Base-by-base conservation (phyloP, 2,797 vertebrate species). In the Tauraco hartlaubi region DNA sequence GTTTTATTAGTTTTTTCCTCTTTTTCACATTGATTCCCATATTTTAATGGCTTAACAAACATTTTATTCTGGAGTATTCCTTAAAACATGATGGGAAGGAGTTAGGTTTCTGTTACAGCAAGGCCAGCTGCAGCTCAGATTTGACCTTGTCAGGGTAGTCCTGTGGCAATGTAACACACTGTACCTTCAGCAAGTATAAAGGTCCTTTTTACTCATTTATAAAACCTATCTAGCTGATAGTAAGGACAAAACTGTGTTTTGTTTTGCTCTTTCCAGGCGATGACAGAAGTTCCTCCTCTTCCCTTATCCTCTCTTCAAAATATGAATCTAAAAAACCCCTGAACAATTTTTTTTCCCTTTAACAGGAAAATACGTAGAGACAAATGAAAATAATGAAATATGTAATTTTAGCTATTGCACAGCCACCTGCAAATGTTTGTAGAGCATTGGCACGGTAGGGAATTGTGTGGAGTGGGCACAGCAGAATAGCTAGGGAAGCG, bases 241-340 rank as follows among this genome's bases (percentile, higher is more conserved):
- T 25, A 72, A 68, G 46, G 55, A 44, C 37, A 58, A 88, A 84
- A 54, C 16, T 16, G 2, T 63, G 31, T 16, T 78, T 68, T 88
- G 37, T 68, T 92, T 74, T 56, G 8, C 4, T 62, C 86, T 64
- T 58, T 54, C 85, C 88, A 95, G 74, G 15, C 6, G 80, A 49
- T 90, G 92, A 86, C 90, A 85, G 92, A 59, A 93, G 67, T 79
- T 91, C 66, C 43, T 93, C 20, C 51, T 81, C 25, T 85, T 91
- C 55, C 44, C 43, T 78, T 81, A 19, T 26, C 59, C 22, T 90
- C 26, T 75, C 21, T 61, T 92, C 41, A 48, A 69, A 83, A 72
- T 0, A 68, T 3, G 12, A 74, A 77, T 41, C 21, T 13, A 21
- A 54, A 74, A 80, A 77, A 14, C 0, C 3, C 33, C n/a, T 35